Base-by-base conservation (phyloP, 2,797 vertebrate species). In the Gadopsis bispinosus region DNA sequence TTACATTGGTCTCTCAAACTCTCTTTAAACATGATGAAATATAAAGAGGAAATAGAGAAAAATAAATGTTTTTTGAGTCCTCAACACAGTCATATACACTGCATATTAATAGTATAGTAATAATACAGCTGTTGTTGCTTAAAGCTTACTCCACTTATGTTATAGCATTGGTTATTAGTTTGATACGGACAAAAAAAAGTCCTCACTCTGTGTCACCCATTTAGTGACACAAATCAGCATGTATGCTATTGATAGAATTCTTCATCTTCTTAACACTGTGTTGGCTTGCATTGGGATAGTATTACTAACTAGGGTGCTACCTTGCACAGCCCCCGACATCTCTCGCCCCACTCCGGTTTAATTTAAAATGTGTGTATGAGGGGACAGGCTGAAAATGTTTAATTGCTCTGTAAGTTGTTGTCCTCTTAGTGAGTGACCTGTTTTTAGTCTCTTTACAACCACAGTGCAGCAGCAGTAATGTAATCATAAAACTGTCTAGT, bases 401-500 rank as follows among this genome's bases (percentile, higher is more conserved):
- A 29, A 63, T 41, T n/a, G 4, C 4, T 55, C 14, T 55, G 17
- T 29, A 19, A 1, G 5, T 51, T 72, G 50, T 70, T 33, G 39
- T 66, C 37, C 51, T 80, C 7, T 13, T 7, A 54, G 43, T 39
- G 14, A 73, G 11, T 59, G 45, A 41, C 47, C 45, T 77, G 45
- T 54, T 69, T 66, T 70, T 20, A 41, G 26, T 43, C 50, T 70
- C 51, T 60, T 72, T 39, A 71, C n/a, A 64, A 50, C 31, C 45
- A 45, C 51, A 11, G 9, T 33, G 11, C 26, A 19, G 8, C 26
- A 54, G 29, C 2, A 7, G 31, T 73, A 74, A 70, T 73, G 53
- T 61, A 41, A 83, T 78, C 39, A 45, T 33, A 41, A 76, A 53
- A 67, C 43, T 7, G 31, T 58, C 66, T 58, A 39, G 55, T 75